Base-by-base conservation (phyloP, 2,113 vertebrate genomes). In the Takifugu flavidus region DNA sequence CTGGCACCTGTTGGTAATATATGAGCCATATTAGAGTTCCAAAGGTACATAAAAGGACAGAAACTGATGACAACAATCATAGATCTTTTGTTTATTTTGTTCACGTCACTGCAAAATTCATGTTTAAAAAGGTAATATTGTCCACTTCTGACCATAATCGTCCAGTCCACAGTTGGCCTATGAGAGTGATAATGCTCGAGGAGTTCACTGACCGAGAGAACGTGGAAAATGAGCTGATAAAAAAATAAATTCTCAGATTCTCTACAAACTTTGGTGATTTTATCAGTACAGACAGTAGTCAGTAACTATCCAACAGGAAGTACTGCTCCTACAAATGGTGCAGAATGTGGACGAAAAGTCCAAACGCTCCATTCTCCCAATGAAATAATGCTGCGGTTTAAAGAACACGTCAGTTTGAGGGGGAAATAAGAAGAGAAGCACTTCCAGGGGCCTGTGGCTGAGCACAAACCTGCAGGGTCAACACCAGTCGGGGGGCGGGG, bases 31-130 rank as follows among this genome's bases (percentile, higher is more conserved):
- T 5, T 5, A 47, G 13, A 47, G 13, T 12, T 1, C 25, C n/a
- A 49, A 20, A 25, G 2, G 1, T 49, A 20, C 25, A 20, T 25
- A 20, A 8, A 20, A 59, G 70, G 26, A 68, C 34, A 60, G 13
- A 54, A 68, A 63, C 20, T 20, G n/a, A 53, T 25, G 3, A 43
- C 20, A 0, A 10, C 58, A 73, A 71, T 52, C 12, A 57, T 58
- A 53, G 57, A 2, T 14, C 31, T 75, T 79, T 79, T 77, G 82
- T 82, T 80, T 8, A 49, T 5, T 70, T 67, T 49, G 60, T 56
- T 45, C 57, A 39, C 49, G 39, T 67, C 29, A 69, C 63, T 62
- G 62, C 75, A 80, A 70, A 74, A 74, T 47, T 54, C 50, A 56
- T 55, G 49, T 76, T 76, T 71, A 85, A 67, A 76, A 59, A 61